Base-by-base conservation (phyloP, 2,888 invertebrate genomes). In the Noctua pronuba region DNA sequence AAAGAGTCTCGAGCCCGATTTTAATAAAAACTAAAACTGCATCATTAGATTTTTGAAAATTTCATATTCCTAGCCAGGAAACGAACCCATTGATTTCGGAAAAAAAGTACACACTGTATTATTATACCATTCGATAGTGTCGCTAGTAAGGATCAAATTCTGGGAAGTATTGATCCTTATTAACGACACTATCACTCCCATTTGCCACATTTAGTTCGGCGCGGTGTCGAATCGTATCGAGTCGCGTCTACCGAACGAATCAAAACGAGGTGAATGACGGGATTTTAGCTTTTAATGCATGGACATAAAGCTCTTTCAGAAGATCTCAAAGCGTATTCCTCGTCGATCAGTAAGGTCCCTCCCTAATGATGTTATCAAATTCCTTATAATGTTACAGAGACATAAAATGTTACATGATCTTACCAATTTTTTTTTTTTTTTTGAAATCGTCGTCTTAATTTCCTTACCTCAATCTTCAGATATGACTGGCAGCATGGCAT, bases 401-500 rank as follows among this genome's bases (percentile, higher is more conserved):
- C 35, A 44, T 13, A 31, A 24, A 35, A 35, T 16, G 11, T 18
- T 52, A 16, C 24, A 18, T 41, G 7, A 4, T 35, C 13, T n/a
- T 46, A 66, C 35, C 24, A 66, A n/a, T n/a, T n/a, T n/a, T n/a
- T 18, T 21, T 2, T 31, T 21, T 16, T 41, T 66, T 38, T 24
- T 35, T 21, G 8, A 21, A 28, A 46, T 1, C n/a, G 18, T 28
- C 6, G 2, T 8, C n/a, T 35, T 24, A 80, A 35, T 74, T 38
- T 31, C 3, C 4, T 3, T 35, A 2, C 21, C 8, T 38, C 68
- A 64, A 5, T 44, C 79, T 74, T 38, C 80, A 97, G 97, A 76
- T 99, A 98, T 89, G 98, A 97, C 75, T 99, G 99, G 99, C 98
- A 97, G 3, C 99, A 99, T 92, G 98, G 98, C 18, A 99, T 99